phyloP scores from a whole-genome alignment of 2,797 vertebrate species.

The Neoniphon sammara region DNA sequence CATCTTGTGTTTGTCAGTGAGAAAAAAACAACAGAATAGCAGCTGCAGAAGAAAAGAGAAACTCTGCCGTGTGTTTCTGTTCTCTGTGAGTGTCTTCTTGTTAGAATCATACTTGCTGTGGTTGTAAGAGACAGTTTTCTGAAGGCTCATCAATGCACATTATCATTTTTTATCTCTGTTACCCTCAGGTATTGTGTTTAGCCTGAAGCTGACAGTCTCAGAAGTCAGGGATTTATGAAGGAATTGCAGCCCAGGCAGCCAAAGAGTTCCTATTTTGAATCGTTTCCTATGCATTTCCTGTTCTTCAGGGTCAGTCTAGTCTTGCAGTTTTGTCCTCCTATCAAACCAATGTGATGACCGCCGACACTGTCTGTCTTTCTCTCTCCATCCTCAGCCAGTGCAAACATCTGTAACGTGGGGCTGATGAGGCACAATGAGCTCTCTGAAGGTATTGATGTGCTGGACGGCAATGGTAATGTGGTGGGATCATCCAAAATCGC shows the following conservation, averaged over 20 bases:
- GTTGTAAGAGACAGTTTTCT: too few relatives aligned
- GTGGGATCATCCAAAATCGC: conserved; percentile 95
- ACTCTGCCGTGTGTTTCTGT: neutral
- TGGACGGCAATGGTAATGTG: conserved; percentile 89
- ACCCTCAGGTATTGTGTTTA: neutral
- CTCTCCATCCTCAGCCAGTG: conserved; percentile 84
- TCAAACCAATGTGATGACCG: neutral
- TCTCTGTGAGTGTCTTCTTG: neutral
- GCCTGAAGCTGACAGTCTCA: neutral
- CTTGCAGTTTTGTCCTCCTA: neutral
- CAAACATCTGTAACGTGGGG: conserved; percentile 97
- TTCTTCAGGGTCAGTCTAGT: neutral
- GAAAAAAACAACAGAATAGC: neutral
- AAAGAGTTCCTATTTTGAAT: neutral
- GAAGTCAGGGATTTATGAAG: neutral
- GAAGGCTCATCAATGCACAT: neutral
- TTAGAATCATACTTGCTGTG: too few relatives aligned
- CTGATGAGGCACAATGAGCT: conserved; percentile 97
- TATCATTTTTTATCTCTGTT: neutral
- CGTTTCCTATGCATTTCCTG: neutral
- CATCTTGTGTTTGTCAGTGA: neutral
- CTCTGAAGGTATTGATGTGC: conserved; percentile 92
- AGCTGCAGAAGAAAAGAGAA: neutral
- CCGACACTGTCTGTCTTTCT: neutral
- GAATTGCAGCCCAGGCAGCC: neutral